Conservation (phyloP, 2,888 invertebrate genomes). For the Smittia aterrima region DNA sequence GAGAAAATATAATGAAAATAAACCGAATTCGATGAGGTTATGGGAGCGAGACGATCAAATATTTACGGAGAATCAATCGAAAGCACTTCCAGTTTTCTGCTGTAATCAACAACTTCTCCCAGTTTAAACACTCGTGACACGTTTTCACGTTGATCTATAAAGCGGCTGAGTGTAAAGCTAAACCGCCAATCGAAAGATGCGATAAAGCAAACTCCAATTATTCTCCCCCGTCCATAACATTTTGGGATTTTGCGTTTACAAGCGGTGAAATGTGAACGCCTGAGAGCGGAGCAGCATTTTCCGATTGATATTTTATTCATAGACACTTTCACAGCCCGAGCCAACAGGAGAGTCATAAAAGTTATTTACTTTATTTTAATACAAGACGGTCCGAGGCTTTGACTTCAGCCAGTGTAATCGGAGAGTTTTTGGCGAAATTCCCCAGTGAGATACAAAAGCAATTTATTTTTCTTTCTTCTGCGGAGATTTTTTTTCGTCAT, state of each 20-base stretch:
- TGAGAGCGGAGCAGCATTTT: not conserved
- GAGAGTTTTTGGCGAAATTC: not conserved
- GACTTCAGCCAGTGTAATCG: not conserved
- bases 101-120: slow-evolving; percentile 16
- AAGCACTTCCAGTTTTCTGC: slow-evolving; percentile 13
- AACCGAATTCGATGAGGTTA: not conserved
- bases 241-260: not conserved
- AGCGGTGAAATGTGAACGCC: not conserved
- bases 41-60: slow-evolving; percentile 21
- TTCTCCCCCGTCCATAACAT: not conserved
- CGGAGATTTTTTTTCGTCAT: no score
- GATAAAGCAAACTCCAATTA: slow-evolving; percentile 18
- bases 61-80: slow-evolving; percentile 25
- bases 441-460: not conserved
- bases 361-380: slow-evolving; percentile 39
- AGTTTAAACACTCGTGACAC: not conserved
- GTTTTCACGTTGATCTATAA: slow-evolving; percentile 16
- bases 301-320: slow-evolving; percentile 41
- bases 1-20: slow-evolving; percentile 37
- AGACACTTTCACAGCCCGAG: slow-evolving; percentile 30
- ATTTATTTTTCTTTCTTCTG: slow-evolving; percentile 1
- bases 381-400: not conserved
- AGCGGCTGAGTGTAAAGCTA: not conserved
- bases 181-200: slow-evolving; percentile 9
- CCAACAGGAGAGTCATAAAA: slow-evolving; percentile 34